Base-by-base conservation (phyloP, 2,797 vertebrate species). In the Chaetophractus vellerosus region DNA sequence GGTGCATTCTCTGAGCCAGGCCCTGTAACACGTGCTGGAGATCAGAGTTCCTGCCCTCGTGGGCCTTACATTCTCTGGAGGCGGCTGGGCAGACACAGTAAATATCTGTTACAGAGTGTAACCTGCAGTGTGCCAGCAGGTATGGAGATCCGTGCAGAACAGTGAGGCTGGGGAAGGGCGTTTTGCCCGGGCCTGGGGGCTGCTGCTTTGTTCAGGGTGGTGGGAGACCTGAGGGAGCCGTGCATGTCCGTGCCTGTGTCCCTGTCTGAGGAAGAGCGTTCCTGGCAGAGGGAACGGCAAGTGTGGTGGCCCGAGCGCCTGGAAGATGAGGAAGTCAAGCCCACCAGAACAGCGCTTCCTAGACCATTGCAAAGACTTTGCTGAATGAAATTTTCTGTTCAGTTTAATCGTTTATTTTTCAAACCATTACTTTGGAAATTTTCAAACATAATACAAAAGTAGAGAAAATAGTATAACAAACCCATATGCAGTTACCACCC, bases 391-490 rank as follows among this genome's bases (percentile, higher is more conserved):
- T 16, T 3, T 66, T 85, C 64, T 45, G 15, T 79, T 83, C 48
- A 72, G 66, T 71, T 59, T 18, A 18, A 24, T 63, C 16, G 26
- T 15, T 21, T 21, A 52, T 68, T 41, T 90, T 72, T 36, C 72
- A 93, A 45, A 61, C 45, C 64, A 66, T 91, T 72, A 28, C 69
- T 72, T 48, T 45, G 5, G 1, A n/a, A 52, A 50, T 88, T 66
- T 93, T 68, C 38, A 84, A 74, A 79, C n/a, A 19, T 93, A 83
- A 75, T 71, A 57, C 2, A 18, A 14, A 93, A 57, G 11, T 41
- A 26, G 28, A 68, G 15, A 74, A 71, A 48, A 38, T 21, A 52
- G 21, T 23, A 2, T 36, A 50, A 8, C 33, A 26, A 64, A 2
- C 55, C 6, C 12, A 1, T 45, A 28, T 14, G 8, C 7, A 66